These are phyloP conservation scores for Cervus canadensis DNA, from an alignment of 2,113 vertebrate genomes.

Conservation along the genomic window DNA sequence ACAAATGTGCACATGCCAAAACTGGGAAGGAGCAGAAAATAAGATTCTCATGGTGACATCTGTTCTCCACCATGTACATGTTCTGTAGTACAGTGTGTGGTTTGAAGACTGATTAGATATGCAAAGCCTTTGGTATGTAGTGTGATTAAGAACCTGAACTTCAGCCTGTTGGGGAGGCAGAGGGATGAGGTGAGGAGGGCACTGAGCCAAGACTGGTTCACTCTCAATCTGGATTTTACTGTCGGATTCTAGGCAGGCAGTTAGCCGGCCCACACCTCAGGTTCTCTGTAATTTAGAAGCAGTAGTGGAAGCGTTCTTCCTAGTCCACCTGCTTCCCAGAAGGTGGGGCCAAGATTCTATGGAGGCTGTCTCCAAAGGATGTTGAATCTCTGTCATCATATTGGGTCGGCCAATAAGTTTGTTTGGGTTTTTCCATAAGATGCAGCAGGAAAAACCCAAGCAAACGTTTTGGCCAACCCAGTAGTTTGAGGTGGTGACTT, in stretches of 20 bases:
- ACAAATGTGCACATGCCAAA: neutral
- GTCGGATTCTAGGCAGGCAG: neutral
- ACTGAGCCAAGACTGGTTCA: neutral
- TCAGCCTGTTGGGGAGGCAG: neutral
- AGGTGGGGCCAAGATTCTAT: neutral
- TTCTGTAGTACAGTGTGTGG: neutral
- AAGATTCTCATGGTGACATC: constrained; percentile 29
- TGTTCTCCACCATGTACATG: neutral
- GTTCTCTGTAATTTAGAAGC: neutral
- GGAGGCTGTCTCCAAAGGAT: neutral
- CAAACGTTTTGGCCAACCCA: neutral
- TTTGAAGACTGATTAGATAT: neutral
- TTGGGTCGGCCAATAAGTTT: neutral
- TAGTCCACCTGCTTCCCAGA: neutral
- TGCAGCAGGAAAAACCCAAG: neutral
- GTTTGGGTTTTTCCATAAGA: neutral
- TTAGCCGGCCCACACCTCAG: neutral
- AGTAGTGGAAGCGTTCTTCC: neutral
- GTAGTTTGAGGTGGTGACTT: neutral
- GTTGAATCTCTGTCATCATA: neutral
- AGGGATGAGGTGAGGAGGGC: neutral
- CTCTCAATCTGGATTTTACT: neutral
- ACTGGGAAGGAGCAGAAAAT: constrained; percentile 14
- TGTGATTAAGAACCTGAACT: neutral
- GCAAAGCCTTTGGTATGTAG: neutral